phyloP scores from a whole-genome alignment of 2,797 vertebrate species.

The Enteromius fasciolatus region DNA sequence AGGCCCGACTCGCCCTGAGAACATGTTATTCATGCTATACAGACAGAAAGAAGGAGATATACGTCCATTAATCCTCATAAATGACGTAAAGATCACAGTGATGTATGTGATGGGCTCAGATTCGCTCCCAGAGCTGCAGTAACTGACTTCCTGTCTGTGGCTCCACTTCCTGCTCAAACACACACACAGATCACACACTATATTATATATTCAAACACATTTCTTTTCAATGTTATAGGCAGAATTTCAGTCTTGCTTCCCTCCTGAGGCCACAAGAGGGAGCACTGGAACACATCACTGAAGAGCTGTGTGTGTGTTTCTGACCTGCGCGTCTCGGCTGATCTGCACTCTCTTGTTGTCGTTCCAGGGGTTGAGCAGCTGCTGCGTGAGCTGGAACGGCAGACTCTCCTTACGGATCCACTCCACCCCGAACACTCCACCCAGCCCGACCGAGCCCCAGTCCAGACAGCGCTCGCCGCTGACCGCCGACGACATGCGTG shows the following conservation, averaged over 20 bases:
- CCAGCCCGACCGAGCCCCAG: constrained; percentile 85
- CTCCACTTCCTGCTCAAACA: constrained; percentile 84
- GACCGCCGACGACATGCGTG: constrained; percentile 85
- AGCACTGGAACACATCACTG: too few species aligned
- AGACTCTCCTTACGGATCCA: constrained; percentile 89
- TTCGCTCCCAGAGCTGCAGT: constrained; percentile 83
- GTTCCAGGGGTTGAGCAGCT: constrained; percentile 92
- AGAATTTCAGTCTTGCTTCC: neutral
- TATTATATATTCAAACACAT: too few species aligned
- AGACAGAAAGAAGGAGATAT: neutral
- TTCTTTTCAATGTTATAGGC: too few species aligned
- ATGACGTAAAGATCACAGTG: neutral
- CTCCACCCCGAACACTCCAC: constrained; percentile 88
- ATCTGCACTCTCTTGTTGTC: constrained; percentile 92
- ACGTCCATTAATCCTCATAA: neutral
- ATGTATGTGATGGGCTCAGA: constrained; percentile 50
- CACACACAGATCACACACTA: neutral
- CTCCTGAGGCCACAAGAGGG: too few species aligned
- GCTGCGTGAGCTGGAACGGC: constrained; percentile 85
- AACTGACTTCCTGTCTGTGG: constrained; percentile 86
- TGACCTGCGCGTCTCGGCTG: constrained; percentile 82
- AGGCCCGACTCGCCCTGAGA: neutral
- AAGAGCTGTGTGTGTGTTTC: neutral
- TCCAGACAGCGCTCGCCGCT: constrained; percentile 84
- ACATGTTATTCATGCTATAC: neutral